Evolutionary conservation across 2,797 vertebrate species (phyloP), one percentile per base, ranked within the genome.

Genomic region (Gymnothorax javanicus): DNA sequence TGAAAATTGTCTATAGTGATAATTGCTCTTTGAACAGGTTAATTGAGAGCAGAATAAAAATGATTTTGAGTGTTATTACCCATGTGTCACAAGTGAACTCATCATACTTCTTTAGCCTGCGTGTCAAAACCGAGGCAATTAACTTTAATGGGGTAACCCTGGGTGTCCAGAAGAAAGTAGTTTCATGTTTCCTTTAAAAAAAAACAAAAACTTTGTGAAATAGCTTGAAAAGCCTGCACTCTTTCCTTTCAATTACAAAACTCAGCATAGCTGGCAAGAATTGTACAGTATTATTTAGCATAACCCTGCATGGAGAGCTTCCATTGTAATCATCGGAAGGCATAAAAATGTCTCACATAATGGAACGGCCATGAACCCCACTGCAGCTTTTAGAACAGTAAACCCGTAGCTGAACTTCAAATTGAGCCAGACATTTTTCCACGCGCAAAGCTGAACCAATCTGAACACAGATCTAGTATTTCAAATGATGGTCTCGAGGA

Each of bases 51-150:
- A 86, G 87, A 86, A 43, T 43, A 43, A 87, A 87, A 93, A 91
- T 87, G 75, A 92, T 89, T 89, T 89, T 81, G 91, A 84, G 89
- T 87, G 87, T 89, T 89, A 92, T 92, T 92, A 92, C 60, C 85
- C 91, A 82, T 71, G 79, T 58, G 90, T 92, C 88, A 91, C 84
- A 89, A 77, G 67, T 85, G 90, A 89, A 91, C 89, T 88, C 83
- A 89, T 91, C 90, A 90, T 58, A 83, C 59, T 85, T 87, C 88
- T 85, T 50, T 69, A 84, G 86, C 86, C 85, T 85, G 79, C 86
- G 82, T 82, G 86, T 52, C 86, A 81, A 86, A 79, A 88, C 84
- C 82, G 86, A 84, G 57, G 69, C 57, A 56, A 43, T 75, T 64
- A 27, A 77, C 82, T 77, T 83, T 54, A 79, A 84, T 60, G 67